Percentiles rank a stretch among this genome's conserved stretches.
phyloP scores from a whole-genome alignment of 2,888 invertebrate genomes.

The Tenthredo livida region DNA sequence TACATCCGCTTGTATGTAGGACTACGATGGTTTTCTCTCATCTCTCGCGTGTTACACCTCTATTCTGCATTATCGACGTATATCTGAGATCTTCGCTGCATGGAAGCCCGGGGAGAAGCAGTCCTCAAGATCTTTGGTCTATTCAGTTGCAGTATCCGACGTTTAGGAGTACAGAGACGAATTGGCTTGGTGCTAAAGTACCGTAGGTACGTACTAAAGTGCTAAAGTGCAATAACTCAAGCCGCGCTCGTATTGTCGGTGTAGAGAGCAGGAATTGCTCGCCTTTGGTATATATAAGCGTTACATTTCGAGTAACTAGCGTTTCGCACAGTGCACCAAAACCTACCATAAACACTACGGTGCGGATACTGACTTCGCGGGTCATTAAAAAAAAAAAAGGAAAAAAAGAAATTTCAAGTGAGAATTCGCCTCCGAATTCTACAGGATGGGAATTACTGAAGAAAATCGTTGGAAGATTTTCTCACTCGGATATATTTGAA shows the following conservation, averaged over 20 bases:
- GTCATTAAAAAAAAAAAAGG: neutral
- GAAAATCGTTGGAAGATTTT: constrained; percentile 11
- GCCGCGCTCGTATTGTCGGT: constrained; percentile 34
- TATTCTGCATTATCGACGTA: neutral
- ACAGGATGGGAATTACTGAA: neutral
- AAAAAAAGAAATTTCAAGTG: constrained; percentile 6
- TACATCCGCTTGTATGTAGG: neutral
- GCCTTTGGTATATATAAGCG: neutral
- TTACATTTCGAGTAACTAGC: constrained; percentile 26
- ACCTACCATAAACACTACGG: constrained; percentile 4
- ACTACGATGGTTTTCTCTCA: constrained; percentile 22
- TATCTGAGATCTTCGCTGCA: neutral
- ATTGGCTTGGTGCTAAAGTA: constrained; percentile 44
- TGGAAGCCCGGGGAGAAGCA: neutral
- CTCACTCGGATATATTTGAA: constrained; percentile 16
- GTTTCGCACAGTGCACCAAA: constrained; percentile 23
- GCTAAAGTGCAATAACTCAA: constrained; percentile 50
- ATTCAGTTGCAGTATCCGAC: constrained; percentile 47
- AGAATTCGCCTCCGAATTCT: neutral
- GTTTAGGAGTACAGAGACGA: constrained; percentile 48
- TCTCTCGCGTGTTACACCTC: neutral
- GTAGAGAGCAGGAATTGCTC: constrained; percentile 25
- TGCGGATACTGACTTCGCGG: neutral
- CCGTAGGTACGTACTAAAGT: constrained; percentile 48
- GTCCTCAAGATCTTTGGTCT: constrained; percentile 34